Evolutionary conservation across 2,888 invertebrate genomes (phyloP).

Genomic region (Cerceris ruficornis): DNA sequence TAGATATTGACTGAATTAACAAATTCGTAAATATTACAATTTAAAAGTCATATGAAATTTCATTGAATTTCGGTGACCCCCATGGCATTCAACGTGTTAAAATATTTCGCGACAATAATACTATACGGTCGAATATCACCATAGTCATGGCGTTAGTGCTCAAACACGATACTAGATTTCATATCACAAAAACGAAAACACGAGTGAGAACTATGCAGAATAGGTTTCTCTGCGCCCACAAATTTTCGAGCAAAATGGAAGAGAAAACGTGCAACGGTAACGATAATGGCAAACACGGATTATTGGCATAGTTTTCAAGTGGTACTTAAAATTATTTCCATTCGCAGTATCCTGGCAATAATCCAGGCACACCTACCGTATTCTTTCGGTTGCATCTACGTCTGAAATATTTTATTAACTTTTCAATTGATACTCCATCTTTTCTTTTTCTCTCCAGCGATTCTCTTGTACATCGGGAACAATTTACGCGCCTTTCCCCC

Average conservation of each 20-base stretch:
- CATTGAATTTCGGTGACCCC: no score
- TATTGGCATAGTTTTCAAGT: conserved; percentile 67
- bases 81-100: no score
- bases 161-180: no score
- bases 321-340: conserved; percentile 63
- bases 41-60: no score
- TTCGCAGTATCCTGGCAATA: conserved; percentile 52
- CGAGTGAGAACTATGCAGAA: conserved; percentile 41
- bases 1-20: no score
- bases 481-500: conserved; percentile 1
- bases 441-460: not conserved
- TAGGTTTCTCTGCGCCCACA: conserved; percentile 36
- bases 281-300: conserved; percentile 64
- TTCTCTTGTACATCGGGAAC: not conserved
- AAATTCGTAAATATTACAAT: no score
- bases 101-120: no score
- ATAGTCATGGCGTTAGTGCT: no score
- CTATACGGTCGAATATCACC: no score
- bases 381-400: conserved; percentile 7
- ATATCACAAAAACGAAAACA: no score
- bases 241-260: conserved; percentile 42
- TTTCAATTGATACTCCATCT: conserved; percentile 19
- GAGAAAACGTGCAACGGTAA: conserved; percentile 60
- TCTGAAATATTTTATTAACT: conserved; percentile 30
- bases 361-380: conserved; percentile 38